Evolutionary conservation across 1,140 invertebrate species (phyloP).

Genomic region (Pogonomyrmex californicus): DNA sequence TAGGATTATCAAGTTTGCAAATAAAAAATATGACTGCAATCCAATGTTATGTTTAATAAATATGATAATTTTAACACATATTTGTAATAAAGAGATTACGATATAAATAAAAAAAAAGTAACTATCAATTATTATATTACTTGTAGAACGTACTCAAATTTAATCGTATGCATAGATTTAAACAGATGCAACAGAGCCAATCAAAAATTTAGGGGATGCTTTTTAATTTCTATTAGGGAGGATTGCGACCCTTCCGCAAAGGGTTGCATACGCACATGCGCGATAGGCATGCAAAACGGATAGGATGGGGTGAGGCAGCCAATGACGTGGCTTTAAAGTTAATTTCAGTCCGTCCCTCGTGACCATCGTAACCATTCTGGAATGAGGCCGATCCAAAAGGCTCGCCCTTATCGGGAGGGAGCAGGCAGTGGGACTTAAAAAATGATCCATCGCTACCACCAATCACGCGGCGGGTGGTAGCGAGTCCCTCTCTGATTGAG

Average conservation of each 20-base stretch:
- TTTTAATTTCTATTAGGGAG: slow-evolving; percentile 37
- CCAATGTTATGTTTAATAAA: neutral
- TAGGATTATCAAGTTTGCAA: neutral
- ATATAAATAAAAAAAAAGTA: neutral
- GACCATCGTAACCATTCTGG: slow-evolving; percentile 52
- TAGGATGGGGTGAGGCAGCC: slow-evolving; percentile 62
- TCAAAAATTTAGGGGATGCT: neutral
- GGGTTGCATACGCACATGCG: slow-evolving; percentile 77
- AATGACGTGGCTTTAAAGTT: slow-evolving; percentile 82
- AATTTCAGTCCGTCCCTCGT: slow-evolving; percentile 64
- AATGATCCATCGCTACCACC: slow-evolving; percentile 84
- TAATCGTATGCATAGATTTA: neutral
- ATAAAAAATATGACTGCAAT: neutral
- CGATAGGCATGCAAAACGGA: slow-evolving; percentile 78
- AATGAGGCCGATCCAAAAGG: slow-evolving; percentile 50
- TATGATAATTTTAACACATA: neutral
- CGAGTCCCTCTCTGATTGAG: slow-evolving; percentile 81
- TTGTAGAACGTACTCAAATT: neutral
- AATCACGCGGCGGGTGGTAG: slow-evolving; percentile 83
- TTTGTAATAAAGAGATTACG: neutral
- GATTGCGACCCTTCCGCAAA: slow-evolving; percentile 53
- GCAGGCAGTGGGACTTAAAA: slow-evolving; percentile 81
- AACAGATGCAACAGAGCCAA: slow-evolving; percentile 17
- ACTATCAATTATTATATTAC: neutral
- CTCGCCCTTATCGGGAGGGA: slow-evolving; percentile 81